Evolutionary conservation across 35 echinoderm and acorn worm genomes (phyloP), one percentile per base, ranked within the genome.

Genomic region (Hemicentrotus pulcherrimus): DNA sequence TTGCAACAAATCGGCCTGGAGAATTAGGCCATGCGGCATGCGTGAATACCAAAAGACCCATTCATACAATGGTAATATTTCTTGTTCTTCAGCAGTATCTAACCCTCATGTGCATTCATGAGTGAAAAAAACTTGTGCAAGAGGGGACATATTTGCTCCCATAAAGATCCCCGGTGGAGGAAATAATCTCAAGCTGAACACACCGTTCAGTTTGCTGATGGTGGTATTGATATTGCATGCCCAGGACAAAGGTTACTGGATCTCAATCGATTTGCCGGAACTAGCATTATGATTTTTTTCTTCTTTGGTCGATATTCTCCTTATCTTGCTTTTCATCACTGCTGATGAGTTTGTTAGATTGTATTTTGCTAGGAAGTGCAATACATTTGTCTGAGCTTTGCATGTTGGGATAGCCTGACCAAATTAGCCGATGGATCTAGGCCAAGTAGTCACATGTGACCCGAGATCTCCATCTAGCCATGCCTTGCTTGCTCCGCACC

Each of bases 401-500:
- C 91, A 93, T 93, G 46, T 93, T 93, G 91, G 91, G 91, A 93
- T 90, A 93, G 48, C 91, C 91, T 93, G 91, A 58, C 91, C 91
- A 93, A 93, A 93, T 93, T 93, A 93, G 91, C 91, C 91, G 91
- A 58, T 93, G 91, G 91, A 93, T 93, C 91, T 93, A 93, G 91
- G 91, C 91, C 91, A 93, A 93, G 91, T 93, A 93, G 91, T 93
- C 91, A 93, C 91, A 93, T 93, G 91, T 58, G 91, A 93, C 48
- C 91, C 30, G 46, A 93, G 91, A 93, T 93, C 91, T 58, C 48
- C 91, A 93, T 93, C 91, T 93, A n/a, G 45, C 46, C 30, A 55
- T 93, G 14, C 91, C 88, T 90, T 90, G 33, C 91, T n/a, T 35
- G 91, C 91, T 93, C 91, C 46, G n/a, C 46, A 93, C n/a, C 46